Evolutionary conservation across 2,113 vertebrate genomes (phyloP).

Genomic region (Rafetus swinhoei): DNA sequence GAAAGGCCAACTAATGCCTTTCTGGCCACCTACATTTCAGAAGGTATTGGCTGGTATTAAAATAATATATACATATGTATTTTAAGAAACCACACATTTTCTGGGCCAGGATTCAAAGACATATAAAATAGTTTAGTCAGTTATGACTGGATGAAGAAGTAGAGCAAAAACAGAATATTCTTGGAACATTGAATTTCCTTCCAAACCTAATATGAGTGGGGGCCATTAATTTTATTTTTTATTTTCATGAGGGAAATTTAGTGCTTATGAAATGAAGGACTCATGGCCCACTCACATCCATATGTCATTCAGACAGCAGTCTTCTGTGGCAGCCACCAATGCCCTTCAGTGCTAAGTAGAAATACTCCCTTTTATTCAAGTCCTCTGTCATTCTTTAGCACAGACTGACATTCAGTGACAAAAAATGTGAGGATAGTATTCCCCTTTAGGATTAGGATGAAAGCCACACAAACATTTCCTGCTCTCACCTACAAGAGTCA

Average conservation of each 20-base stretch:
- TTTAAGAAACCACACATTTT: slow-evolving; percentile 68
- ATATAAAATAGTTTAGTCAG: slow-evolving; percentile 52
- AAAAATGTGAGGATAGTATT: not conserved
- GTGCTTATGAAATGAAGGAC: not conserved
- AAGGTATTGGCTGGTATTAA: slow-evolving; percentile 55
- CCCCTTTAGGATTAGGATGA: rapidly evolving
- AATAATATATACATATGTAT: slow-evolving; percentile 42
- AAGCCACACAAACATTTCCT: not conserved
- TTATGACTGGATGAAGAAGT: slow-evolving; percentile 38
- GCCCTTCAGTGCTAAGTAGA: not conserved
- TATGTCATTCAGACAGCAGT: not conserved
- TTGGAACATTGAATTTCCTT: slow-evolving; percentile 36
- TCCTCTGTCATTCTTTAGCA: not conserved
- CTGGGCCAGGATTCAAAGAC: slow-evolving; percentile 61
- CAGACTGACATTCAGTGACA: not conserved
- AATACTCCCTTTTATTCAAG: not conserved
- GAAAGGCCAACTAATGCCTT: slow-evolving; percentile 42
- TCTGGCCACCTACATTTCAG: slow-evolving; percentile 63
- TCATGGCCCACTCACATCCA: not conserved
- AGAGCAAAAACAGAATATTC: slow-evolving; percentile 59
- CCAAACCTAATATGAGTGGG: slow-evolving; percentile 26
- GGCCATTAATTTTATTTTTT: slow-evolving; percentile 41
- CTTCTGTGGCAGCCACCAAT: rapidly evolving
- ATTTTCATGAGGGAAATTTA: slow-evolving; percentile 27
- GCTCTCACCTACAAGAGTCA: not conserved